Conservation (phyloP, 2,113 vertebrate species). For the Crocuta crocuta region DNA sequence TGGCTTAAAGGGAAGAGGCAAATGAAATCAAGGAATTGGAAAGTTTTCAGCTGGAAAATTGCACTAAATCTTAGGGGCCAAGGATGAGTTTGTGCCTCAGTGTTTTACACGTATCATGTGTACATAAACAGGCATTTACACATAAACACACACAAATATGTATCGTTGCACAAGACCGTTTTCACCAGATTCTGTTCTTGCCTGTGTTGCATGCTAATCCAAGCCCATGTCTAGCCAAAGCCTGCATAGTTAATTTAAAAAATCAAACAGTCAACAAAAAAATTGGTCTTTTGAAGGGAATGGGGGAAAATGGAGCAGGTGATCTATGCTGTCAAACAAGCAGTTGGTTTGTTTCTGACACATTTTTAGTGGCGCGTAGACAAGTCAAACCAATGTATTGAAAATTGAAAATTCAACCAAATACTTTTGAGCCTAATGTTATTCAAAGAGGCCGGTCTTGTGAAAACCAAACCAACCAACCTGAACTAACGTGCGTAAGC, state of each 20-base stretch:
- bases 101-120: background rate
- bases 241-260: background rate
- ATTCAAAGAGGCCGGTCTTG: background rate
- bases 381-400: background rate
- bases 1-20: background rate
- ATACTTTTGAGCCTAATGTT: background rate
- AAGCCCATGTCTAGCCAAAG: background rate
- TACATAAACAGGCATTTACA: background rate
- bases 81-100: background rate
- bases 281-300: background rate
- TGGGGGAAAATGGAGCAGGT: background rate
- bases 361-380: background rate
- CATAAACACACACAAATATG: background rate
- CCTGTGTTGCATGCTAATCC: background rate
- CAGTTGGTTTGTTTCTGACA: background rate
- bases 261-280: background rate
- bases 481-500: background rate
- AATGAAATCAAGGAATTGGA: slow-evolving; percentile 33
- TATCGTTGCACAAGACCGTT: background rate
- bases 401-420: background rate
- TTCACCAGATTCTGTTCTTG: background rate
- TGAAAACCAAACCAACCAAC: background rate
- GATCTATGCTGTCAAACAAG: background rate
- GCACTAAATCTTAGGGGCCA: background rate
- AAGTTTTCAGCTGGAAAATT: background rate